Evolutionary conservation across 2,113 vertebrate species (phyloP), one percentile per base, ranked within the genome.

Genomic region (Merops nubicus): DNA sequence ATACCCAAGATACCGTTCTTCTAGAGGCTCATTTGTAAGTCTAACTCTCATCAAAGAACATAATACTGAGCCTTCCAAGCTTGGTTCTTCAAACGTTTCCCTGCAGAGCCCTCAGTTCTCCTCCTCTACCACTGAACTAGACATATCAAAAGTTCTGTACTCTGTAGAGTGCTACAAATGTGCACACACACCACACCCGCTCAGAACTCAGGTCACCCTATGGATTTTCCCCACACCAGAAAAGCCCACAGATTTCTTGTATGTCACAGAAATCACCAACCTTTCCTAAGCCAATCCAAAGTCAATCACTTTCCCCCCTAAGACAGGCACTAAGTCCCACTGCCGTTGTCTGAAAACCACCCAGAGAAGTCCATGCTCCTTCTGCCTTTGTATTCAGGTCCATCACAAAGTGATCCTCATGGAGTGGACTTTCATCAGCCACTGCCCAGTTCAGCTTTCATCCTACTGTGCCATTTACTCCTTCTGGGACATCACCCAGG

Each of bases 161-260:
- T 28, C 81, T 20, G 0, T 2, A 8, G 73, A 47, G 76, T 0
- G 11, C 51, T 25, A 38, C n/a, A 25, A 59, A 63, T 0, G 0
- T 3, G 11, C 34, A 12, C 36, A 13, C 3, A 2, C 2, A 31
- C 22, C 25, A 1, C n/a, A 29, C 3, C 34, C 47, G 38, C 47
- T 59, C 43, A 68, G 29, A 53, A 15, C 15, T 43, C 76, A 15
- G 3, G n/a, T 34, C 57, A 69, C 34, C 29, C 51, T 4, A 6
- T 5, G 0, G 10, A 38, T 33, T 36, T 60, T 18, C 67, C 42
- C 47, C 31, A 9, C 22, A 23, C 25, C 54, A 56, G 51, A 34
- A 50, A 67, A 79, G 19, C 56, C 38, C 36, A 40, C n/a, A 15
- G 23, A 29, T 48, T 73, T 65, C 63, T n/a, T 17, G 16, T 13